Conservation (phyloP, 2,888 invertebrate species). For the Marasmarcha lunaedactyla region DNA sequence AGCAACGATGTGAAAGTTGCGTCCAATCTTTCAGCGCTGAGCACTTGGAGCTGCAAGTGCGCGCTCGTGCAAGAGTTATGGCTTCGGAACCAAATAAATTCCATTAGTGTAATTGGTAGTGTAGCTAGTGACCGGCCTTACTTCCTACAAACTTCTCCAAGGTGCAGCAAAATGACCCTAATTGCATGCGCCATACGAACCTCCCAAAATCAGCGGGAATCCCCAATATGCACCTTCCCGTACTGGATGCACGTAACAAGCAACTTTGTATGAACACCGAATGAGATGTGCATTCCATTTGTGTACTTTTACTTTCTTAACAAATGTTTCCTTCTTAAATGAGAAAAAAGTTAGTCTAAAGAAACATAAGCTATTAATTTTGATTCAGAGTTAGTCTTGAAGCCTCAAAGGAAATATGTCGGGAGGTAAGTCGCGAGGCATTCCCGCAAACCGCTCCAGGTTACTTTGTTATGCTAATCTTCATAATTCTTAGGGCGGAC, state of each 20-base stretch:
- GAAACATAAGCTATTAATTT: too few relatives aligned
- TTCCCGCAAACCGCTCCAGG: conserved; percentile 53
- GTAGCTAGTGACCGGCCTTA: conserved; percentile 27
- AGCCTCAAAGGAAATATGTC: conserved; percentile 1
- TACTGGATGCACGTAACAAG: too few relatives aligned
- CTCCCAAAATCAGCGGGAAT: too few relatives aligned
- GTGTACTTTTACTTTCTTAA: too few relatives aligned
- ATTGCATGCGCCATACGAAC: too few relatives aligned
- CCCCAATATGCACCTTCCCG: too few relatives aligned
- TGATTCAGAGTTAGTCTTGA: too few relatives aligned
- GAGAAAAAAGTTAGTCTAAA: too few relatives aligned
- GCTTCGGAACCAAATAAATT: conserved; percentile 54
- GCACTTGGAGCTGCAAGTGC: conserved; percentile 20
- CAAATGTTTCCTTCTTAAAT: too few relatives aligned
- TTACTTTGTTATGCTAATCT: conserved; percentile 69
- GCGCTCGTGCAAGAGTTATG: conserved; percentile 19
- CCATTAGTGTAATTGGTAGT: conserved; percentile 59
- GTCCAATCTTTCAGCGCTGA: conserved; percentile 16
- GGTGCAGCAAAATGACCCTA: too few relatives aligned
- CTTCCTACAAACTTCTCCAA: background rate
- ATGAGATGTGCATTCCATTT: too few relatives aligned
- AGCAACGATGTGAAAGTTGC: conserved; percentile 12
- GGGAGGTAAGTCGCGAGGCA: conserved; percentile 38
- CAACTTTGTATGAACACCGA: too few relatives aligned
- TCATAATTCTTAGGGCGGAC: conserved; percentile 62